Evolutionary conservation across 2,797 vertebrate species (phyloP).

Genomic region (Myotis findleyi): DNA sequence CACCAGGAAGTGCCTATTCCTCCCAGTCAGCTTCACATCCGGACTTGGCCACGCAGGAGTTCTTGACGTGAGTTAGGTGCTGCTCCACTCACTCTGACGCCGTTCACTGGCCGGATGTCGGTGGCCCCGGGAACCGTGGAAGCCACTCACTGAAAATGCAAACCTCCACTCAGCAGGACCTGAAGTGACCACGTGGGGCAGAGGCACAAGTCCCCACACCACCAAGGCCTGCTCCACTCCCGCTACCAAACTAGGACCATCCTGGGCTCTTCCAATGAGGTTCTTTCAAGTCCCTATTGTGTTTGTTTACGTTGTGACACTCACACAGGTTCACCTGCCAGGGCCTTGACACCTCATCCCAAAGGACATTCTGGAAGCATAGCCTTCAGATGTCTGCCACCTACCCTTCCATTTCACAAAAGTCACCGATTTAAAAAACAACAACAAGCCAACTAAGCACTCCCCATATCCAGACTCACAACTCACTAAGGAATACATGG

Average conservation of each 20-base stretch:
- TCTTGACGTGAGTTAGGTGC: neutral
- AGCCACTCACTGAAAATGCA: neutral
- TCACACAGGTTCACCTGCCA: neutral
- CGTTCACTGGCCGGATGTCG: fast-evolving
- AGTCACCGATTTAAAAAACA: neutral
- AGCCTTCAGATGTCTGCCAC: neutral
- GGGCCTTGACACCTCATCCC: too few relatives aligned
- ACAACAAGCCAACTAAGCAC: neutral
- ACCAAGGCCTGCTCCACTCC: neutral
- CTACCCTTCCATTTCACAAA: neutral
- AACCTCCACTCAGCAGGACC: neutral
- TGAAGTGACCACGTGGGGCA: neutral
- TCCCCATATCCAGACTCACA: neutral
- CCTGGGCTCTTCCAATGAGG: neutral
- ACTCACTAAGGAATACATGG: neutral
- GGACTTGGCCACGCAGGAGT: neutral
- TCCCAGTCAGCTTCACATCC: neutral
- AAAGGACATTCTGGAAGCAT: neutral
- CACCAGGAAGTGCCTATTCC: neutral
- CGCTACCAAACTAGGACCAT: fast-evolving
- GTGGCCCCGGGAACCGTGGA: neutral
- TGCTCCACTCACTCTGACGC: neutral
- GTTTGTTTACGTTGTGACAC: neutral
- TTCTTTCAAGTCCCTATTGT: too few relatives aligned
- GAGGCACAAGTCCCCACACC: neutral